A percentile compares a stretch with the other conserved stretches of the same genome.
Evolutionary conservation across 2,888 invertebrate genomes (phyloP).

Genomic region (Drosophila paramelanica): DNA sequence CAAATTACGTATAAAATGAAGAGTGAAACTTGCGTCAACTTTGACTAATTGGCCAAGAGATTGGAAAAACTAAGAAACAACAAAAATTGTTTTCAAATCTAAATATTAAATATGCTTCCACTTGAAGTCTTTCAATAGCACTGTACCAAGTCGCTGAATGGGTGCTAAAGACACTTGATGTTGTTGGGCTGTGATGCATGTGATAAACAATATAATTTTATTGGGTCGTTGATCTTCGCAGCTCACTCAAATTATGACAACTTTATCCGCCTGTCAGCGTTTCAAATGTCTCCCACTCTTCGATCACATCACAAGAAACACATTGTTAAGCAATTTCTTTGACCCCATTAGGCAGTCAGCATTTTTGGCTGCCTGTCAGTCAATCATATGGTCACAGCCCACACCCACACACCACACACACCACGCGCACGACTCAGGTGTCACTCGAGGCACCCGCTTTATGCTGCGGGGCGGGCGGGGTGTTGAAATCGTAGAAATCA

Average conservation of each 20-base stretch:
- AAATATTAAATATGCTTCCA: slow-evolving; percentile 15
- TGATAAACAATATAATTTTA: slow-evolving; percentile 17
- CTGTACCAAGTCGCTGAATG: slow-evolving; percentile 8
- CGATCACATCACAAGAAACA: slow-evolving; percentile 11
- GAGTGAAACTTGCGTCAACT: not conserved
- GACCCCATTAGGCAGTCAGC: slow-evolving; percentile 46
- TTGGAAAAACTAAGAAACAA: not conserved
- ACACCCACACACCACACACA: slow-evolving; percentile 42
- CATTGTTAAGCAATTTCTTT: slow-evolving; percentile 47
- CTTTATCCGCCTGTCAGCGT: slow-evolving; percentile 47
- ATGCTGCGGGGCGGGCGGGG: slow-evolving; percentile 1
- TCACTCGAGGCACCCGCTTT: slow-evolving; percentile 1
- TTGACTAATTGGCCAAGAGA: not conserved
- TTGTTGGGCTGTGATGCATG: not conserved
- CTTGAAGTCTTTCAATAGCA: slow-evolving; percentile 29
- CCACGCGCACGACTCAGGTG: slow-evolving; percentile 33
- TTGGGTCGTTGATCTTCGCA: slow-evolving; percentile 49
- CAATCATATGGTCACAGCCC: slow-evolving; percentile 55
- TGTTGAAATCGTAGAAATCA: slow-evolving; percentile 71
- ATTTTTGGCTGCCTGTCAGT: slow-evolving; percentile 37
- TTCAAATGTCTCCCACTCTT: slow-evolving; percentile 9
- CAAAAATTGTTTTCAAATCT: not conserved
- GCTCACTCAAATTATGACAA: slow-evolving; percentile 40
- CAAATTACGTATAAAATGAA: too few species aligned
- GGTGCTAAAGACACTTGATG: slow-evolving; percentile 11